Evolutionary conservation across 1,140 invertebrate species (phyloP), one percentile per base, ranked within the genome.

Genomic region (Ruditapes philippinarum): DNA sequence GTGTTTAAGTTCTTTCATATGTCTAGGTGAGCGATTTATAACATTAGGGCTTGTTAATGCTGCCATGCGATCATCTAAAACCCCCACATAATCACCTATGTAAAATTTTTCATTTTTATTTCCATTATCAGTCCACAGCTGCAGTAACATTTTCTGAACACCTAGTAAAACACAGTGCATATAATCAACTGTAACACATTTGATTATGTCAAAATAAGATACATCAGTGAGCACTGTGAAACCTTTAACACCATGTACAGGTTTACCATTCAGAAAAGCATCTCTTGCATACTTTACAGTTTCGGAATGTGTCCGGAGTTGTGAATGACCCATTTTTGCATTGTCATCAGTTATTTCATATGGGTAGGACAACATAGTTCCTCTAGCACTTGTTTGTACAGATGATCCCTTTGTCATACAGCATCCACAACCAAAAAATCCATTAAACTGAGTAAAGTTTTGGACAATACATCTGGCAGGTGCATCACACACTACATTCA

Each of bases 81-180:
- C 65, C n/a, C 36, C 81, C 22, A 45, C 70, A 70, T 31, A n/a
- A n/a, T 38, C 33, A 11, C 60, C 38, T 49, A 83, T 65, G 45
- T 60, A 83, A 33, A 60, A 83, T 82, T 60, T 38, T 40, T 82
- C 80, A 25, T 36, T 65, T 83, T 70, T 68, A 19, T 83, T 60
- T 14, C 36, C 81, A 42, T 31, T 36, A 70, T 70, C 65, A 14
- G 49, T 83, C 81, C 81, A 83, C 28, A 83, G 40, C 17, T 36
- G n/a, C n/a, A 83, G 60, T 22, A 83, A 40, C 81, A 83, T 83
- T 68, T 45, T 68, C 5, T 65, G 33, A 2, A 68, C 62, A 42
- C 60, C 74, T 12, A 78, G 74, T 65, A 82, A 62, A 19, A 82
- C 80, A 65, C 54, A 82, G 28, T 70, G 81, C 60, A 83, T 45